Evolutionary conservation across 2,797 vertebrate genomes (phyloP), one percentile per base, ranked within the genome.

Genomic region (Enteromius treurensis): DNA sequence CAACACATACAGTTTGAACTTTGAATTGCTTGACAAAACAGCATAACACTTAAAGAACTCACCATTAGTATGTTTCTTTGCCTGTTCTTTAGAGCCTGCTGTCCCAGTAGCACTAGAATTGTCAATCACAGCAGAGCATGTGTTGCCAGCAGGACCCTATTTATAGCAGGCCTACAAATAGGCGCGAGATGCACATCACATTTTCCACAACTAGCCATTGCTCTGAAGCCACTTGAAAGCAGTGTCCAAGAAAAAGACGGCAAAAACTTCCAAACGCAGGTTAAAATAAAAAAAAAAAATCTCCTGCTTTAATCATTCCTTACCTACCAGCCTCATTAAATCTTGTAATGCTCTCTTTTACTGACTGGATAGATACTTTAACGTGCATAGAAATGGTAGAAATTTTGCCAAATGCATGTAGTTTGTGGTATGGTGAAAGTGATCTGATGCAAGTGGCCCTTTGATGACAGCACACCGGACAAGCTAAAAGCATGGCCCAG

Each of bases 151-250:
- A 89, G 86, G 85, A 80, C 70, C 84, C 94, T 96, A 96, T 96
- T 96, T 94, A 94, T 96, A 96, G 95, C 84, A 90, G 85, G 86
- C 90, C 94, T 90, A 94, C 92, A 96, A 96, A 95, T 95, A 96
- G 95, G 91, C 86, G 85, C 90, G 90, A 91, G 91, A 92, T 91
- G 91, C 92, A 92, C 93, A 95, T 95, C 92, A 92, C 90, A 93
- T 91, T 94, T 94, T 96, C 92, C 91, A 76, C 93, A 95, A 93
- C 91, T 90, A 91, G 85, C 88, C 90, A 90, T 92, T 77, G 90
- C 88, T 89, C 77, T 80, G 77, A 83, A 86, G 80, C 80, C 80
- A 86, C 79, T 84, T 82, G 79, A 80, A 84, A 84, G 83, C 71
- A 87, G 80, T 86, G 80, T 78, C 67, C 55, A 87, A 90, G 88